phyloP scores from a whole-genome alignment of 1,140 invertebrate species.

The Trachymyrmex cornetzi region DNA sequence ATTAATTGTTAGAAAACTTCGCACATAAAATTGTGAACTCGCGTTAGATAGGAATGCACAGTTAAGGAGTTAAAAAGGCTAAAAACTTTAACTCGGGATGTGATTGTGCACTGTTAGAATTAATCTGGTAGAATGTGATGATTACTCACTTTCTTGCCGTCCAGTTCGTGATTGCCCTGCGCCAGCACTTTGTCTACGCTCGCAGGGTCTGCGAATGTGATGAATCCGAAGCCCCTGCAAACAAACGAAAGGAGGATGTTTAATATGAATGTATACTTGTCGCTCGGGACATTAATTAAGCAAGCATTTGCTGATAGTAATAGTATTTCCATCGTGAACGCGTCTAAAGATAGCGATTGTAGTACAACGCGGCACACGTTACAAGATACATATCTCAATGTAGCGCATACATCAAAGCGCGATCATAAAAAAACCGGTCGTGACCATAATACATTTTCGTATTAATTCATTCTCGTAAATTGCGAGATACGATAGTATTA shows the following conservation, averaged over 20 bases:
- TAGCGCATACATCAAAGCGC: conserved; percentile 21
- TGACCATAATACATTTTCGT: conserved; percentile 12
- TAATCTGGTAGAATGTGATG: conserved; percentile 13
- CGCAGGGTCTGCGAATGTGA: conserved; percentile 97
- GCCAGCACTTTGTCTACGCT: conserved; percentile 98
- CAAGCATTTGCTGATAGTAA: conserved; percentile 50
- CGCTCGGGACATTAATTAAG: conserved; percentile 40
- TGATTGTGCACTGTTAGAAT: neutral
- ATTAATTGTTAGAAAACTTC: neutral
- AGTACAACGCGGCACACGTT: neutral
- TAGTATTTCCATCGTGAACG: conserved; percentile 40
- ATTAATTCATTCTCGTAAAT: conserved; percentile 51
- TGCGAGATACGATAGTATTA: conserved; percentile 21
- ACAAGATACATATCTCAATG: conserved; percentile 45
- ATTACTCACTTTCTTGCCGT: conserved; percentile 96
- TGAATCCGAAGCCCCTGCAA: conserved; percentile 98
- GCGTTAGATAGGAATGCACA: neutral
- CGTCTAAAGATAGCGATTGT: neutral
- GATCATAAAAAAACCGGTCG: conserved; percentile 21
- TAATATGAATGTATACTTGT: conserved; percentile 16
- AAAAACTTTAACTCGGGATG: neutral
- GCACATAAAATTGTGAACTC: neutral
- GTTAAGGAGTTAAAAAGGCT: neutral
- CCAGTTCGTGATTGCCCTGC: conserved; percentile 97
- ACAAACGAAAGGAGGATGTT: conserved; percentile 86